These are phyloP conservation scores for Myiozetetes cayanensis DNA, from an alignment of 2,113 vertebrate species.

Conservation along the genomic window DNA sequence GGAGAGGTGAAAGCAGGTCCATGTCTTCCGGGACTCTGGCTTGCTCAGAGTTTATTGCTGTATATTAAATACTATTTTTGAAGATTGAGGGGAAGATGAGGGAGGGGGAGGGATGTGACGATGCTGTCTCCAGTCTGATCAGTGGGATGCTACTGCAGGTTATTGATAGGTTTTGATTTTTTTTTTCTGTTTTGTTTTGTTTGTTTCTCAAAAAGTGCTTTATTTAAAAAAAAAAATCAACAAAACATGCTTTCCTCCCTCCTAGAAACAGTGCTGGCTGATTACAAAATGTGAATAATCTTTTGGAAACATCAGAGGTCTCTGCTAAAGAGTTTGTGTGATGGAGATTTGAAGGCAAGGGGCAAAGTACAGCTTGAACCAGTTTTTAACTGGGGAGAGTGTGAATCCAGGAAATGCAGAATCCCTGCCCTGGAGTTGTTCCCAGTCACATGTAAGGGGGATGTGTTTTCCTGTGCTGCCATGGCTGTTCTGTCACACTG, in stretches of 20 bases:
- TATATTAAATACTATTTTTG: constrained; percentile 60
- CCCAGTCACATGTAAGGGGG: neutral
- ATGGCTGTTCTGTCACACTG: neutral
- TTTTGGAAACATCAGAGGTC: neutral
- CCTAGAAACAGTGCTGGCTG: constrained; percentile 8
- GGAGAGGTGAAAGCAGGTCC: constrained; percentile 18
- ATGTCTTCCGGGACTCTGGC: constrained; percentile 54
- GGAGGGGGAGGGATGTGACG: neutral
- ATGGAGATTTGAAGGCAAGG: neutral
- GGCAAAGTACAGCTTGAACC: neutral
- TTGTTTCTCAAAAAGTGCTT: constrained; percentile 29
- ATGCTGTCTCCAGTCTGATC: neutral
- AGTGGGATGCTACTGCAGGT: neutral
- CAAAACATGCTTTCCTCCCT: constrained; percentile 55
- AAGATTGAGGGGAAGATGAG: neutral
- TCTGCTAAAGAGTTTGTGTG: neutral
- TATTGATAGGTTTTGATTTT: neutral
- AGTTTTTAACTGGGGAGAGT: neutral
- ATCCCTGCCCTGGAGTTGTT: neutral
- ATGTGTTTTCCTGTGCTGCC: neutral
- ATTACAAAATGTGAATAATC: constrained; percentile 21
- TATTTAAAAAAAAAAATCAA: constrained; percentile 37
- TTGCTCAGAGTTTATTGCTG: constrained; percentile 58
- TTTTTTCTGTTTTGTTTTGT: neutral
- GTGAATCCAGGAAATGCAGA: neutral